phyloP scores from a whole-genome alignment of 2,888 invertebrate genomes.

The Mystacides longicornis region DNA sequence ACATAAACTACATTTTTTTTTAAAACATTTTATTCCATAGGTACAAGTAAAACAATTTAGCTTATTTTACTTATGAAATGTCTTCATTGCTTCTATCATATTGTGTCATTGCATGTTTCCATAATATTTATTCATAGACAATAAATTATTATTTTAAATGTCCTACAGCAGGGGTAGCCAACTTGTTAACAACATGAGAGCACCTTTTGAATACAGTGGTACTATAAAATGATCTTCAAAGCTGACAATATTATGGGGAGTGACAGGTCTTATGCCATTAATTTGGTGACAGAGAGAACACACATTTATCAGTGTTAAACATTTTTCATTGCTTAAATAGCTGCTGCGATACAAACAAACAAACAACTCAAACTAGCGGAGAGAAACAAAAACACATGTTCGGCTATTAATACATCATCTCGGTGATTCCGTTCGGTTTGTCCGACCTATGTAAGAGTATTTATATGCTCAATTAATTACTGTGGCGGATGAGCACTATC shows the following conservation, averaged over 20 bases:
- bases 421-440: neutral
- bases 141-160: too few relatives aligned
- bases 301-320: constrained; percentile 21
- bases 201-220: neutral
- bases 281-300: constrained; percentile 24
- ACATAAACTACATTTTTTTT: too few relatives aligned
- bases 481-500: neutral
- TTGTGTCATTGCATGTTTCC: too few relatives aligned
- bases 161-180: too few relatives aligned
- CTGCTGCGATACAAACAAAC: neutral
- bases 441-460: neutral
- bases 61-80: too few relatives aligned
- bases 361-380: neutral
- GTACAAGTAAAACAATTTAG: too few relatives aligned
- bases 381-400: neutral
- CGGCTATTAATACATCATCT: constrained; percentile 1
- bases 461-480: constrained; percentile 1
- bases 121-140: too few relatives aligned
- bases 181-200: too few relatives aligned
- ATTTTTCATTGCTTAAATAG: constrained; percentile 25
- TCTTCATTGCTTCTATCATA: too few relatives aligned
- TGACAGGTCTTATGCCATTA: constrained; percentile 19
- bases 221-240: constrained; percentile 3
- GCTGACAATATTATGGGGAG: neutral
- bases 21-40: too few relatives aligned